Base-by-base conservation (phyloP, 2,888 invertebrate genomes). In the Diogma glabrata region DNA sequence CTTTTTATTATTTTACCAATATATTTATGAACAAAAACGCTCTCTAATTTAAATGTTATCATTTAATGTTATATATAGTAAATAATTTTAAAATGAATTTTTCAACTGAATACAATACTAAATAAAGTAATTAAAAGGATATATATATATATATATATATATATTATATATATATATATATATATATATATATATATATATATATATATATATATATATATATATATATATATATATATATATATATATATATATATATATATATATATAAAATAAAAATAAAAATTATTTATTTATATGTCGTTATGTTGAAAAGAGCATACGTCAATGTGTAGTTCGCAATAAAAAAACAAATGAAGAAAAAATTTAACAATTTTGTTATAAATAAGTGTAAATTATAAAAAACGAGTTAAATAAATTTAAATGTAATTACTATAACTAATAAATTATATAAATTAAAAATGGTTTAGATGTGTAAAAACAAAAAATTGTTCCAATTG, bases 281-380 rank as follows among this genome's bases (percentile, higher is more conserved):
- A 17, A 46, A 24, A 46, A 46, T 46, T 24, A 24, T 16, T 46
- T 16, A 24, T 7, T 24, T 46, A 24, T 46, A 24, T 46, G 24
- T 24, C 46, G 46, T 46, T 24, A 46, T 24, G 24, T 46, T 46
- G 10, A 46, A 26, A 28, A 16, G 23, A 49, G 33, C 36, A 49
- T 56, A 51, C 54, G 54, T 57, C 55, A 53, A 57, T 57, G 57
- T 57, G 57, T 57, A 57, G 57, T 54, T 57, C 56, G 57, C 57
- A 57, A 57, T 57, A 57, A 51, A 28, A 20, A 20, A 26, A 12
- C 3, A 9, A 22, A 26, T 16, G 3, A 26, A 26, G n/a, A 47
- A 45, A 33, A 14, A 36, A 51, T 14, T 36, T 23, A 20, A 26
- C n/a, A 33, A 16, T n/a, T n/a, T n/a, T n/a, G n/a, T n/a, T n/a